Evolutionary conservation across 2,113 vertebrate genomes (phyloP).

Genomic region (Silurus glanis): DNA sequence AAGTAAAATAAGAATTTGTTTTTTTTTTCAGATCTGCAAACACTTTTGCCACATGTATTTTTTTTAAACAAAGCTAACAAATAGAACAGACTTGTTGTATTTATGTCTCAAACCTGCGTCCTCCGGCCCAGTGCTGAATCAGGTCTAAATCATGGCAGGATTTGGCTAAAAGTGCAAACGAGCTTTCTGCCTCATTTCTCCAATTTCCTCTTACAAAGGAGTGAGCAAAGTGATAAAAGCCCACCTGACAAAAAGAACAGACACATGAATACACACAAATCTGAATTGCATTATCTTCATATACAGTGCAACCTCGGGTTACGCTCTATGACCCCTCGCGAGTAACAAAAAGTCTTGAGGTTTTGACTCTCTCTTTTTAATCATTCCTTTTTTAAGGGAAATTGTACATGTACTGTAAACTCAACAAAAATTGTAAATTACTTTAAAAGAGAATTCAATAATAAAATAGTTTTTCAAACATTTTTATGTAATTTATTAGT

Average conservation of each 20-base stretch:
- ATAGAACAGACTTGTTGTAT: background rate
- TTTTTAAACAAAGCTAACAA: background rate
- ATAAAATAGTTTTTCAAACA: too few species aligned
- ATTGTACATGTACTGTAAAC: too few species aligned
- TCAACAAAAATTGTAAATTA: too few species aligned
- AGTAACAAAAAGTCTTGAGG: too few species aligned
- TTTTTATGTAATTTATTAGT: too few species aligned
- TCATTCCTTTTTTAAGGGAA: too few species aligned
- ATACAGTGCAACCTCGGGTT: background rate
- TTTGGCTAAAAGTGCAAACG: conserved; percentile 79
- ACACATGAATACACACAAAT: conserved; percentile 3
- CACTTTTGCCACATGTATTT: background rate
- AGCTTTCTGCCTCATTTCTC: conserved; percentile 80
- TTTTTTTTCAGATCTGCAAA: background rate
- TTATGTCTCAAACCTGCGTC: conserved; percentile 67
- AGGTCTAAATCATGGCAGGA: conserved; percentile 83
- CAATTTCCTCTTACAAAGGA: conserved; percentile 83
- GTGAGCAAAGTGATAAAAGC: conserved; percentile 83
- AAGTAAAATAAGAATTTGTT: background rate
- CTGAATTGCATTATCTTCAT: background rate
- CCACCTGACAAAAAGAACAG: conserved; percentile 66
- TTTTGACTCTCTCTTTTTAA: too few species aligned
- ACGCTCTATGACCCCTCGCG: too few species aligned
- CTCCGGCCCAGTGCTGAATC: conserved; percentile 79
- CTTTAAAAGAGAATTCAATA: too few species aligned